Conservation (phyloP, 2,797 vertebrate species). For the Sebastes diaconus region DNA sequence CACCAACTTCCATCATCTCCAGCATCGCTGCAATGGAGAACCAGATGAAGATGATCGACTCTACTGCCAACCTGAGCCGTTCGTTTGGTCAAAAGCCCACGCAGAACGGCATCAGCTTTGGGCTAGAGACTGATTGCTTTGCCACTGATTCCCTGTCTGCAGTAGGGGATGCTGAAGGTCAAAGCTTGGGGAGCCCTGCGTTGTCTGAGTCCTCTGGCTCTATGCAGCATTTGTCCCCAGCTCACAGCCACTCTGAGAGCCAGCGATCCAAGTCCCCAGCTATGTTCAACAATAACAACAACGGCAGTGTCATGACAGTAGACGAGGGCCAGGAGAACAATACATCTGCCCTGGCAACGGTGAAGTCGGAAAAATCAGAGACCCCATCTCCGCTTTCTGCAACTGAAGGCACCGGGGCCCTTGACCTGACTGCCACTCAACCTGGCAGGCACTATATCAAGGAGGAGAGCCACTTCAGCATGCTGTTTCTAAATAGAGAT, state of each 20-base stretch:
- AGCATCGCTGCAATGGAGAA: conserved; percentile 98
- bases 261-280: conserved; percentile 92
- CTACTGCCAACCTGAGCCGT: conserved; percentile 89
- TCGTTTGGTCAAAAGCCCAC: conserved; percentile 85
- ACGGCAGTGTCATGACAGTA: conserved; percentile 62
- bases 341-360: conserved; percentile 80
- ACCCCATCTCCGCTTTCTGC: conserved; percentile 87
- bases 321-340: conserved; percentile 88
- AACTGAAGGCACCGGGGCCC: conserved; percentile 89
- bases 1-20: conserved; percentile 94
- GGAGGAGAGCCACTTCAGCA: conserved; percentile 97
- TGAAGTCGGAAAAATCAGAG: conserved; percentile 97
- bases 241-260: conserved; percentile 91
- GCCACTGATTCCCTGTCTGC: conserved; percentile 91
- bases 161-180: conserved; percentile 91
- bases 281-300: conserved; percentile 76
- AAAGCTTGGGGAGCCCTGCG: conserved; percentile 93
- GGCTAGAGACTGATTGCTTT: conserved; percentile 89
- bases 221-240: conserved; percentile 92
- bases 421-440: conserved; percentile 95
- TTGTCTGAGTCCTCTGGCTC: conserved; percentile 95
- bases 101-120: conserved; percentile 86
- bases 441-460: conserved; percentile 90
- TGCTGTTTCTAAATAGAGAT: conserved; percentile 97
- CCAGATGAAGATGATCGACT: conserved; percentile 99